phyloP scores from a whole-genome alignment of 2,797 vertebrate genomes.

The Chromobotia macracanthus region DNA sequence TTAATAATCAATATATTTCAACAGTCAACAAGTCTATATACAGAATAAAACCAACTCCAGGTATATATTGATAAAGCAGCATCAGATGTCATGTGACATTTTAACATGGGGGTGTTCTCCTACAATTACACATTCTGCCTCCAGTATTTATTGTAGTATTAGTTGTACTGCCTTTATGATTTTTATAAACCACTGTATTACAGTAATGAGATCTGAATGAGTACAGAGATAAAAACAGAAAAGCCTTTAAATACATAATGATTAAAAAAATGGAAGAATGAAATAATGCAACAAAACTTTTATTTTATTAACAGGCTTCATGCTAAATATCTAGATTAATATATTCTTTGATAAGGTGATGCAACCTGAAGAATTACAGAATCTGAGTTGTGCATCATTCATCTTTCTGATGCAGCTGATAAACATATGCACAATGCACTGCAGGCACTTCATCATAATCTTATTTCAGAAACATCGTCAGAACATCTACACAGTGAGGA shows the following conservation, averaged over 20 bases:
- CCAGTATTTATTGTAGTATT: not conserved
- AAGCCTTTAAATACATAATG: not conserved
- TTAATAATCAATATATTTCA: slow-evolving; percentile 8
- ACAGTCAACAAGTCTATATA: slow-evolving; percentile 31
- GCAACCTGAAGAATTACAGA: not conserved
- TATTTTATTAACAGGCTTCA: not conserved
- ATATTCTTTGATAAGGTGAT: not conserved
- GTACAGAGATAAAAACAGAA: not conserved
- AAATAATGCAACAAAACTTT: not conserved
- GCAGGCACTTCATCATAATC: slow-evolving; percentile 1
- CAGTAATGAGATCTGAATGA: not conserved
- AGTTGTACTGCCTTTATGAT: not conserved
- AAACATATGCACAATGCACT: slow-evolving; percentile 44
- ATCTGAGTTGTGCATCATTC: not conserved
- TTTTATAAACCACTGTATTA: not conserved
- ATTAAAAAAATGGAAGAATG: not conserved
- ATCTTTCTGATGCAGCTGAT: slow-evolving; percentile 11
- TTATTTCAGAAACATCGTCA: not conserved
- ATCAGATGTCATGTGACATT: slow-evolving; percentile 35
- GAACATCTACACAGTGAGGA: slow-evolving; percentile 24
- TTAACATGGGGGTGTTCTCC: not conserved
- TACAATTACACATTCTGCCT: not conserved
- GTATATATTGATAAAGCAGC: slow-evolving; percentile 52
- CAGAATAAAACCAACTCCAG: slow-evolving; percentile 35
- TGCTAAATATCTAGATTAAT: not conserved